Evolutionary conservation across 2,888 invertebrate species (phyloP), one percentile per base, ranked within the genome.

Genomic region (Tetragonula carbonaria): DNA sequence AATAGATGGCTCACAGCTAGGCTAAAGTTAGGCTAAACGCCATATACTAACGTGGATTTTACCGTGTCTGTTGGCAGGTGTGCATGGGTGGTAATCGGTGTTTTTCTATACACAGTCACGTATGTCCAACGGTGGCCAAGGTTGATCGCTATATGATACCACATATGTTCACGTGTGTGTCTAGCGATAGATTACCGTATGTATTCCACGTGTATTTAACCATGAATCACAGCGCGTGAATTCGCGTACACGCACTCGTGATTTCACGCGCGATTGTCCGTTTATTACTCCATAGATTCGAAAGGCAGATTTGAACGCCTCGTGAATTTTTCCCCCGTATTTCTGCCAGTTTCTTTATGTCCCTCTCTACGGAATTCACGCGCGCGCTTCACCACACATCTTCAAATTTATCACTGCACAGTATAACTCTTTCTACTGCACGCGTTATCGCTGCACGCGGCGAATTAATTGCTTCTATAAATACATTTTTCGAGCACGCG

Each of bases 141-240:
- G 21, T 45, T 38, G 45, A 21, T 66, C 38, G 14, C n/a, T 45
- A 66, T 45, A 45, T 21, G 38, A 38, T 38, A 38, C 65, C 65
- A 18, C 65, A n/a, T 38, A 21, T 45, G 21, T 63, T 28, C 63
- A 18, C 63, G 63, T 66, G 21, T 66, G 21, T 21, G 65, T 38
- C 38, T 66, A 66, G 13, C 5, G 16, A 38, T 21, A 45, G 21
- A 38, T 66, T 38, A 38, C 21, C 14, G 6, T 23, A 38, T 14
- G 65, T 63, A 23, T 63, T 28, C 63, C 63, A 28, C 63, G 63
- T 18, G 21, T n/a, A 38, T 38, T 66, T 66, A 66, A n/a, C 38
- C n/a, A 33, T 45, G 38, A 38, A 66, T 66, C 33, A 45, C 45
- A 66, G 5, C 14, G 13, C 38, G 18, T n/a, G 45, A 2, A 18